Evolutionary conservation across 2,113 vertebrate genomes (phyloP).

Genomic region (Petaurus breviceps): DNA sequence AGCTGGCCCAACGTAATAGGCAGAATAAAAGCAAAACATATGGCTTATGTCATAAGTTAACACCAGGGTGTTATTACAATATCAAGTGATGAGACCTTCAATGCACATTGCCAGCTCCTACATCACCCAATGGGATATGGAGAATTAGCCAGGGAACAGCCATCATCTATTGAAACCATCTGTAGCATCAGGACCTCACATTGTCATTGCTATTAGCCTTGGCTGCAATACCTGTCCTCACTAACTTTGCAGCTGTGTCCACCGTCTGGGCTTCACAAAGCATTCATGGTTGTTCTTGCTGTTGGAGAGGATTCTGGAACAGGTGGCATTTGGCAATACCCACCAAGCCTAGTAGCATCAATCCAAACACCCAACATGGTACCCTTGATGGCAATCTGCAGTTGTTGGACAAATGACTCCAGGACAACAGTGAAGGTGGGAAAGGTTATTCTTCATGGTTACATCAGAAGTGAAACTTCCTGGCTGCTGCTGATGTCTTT

Average conservation of each 20-base stretch:
- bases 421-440: not conserved
- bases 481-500: not conserved
- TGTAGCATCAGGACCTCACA: not conserved
- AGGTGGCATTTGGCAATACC: not conserved
- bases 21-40: slow-evolving; percentile 14
- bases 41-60: not conserved
- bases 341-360: not conserved
- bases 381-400: not conserved
- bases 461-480: not conserved
- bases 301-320: not conserved
- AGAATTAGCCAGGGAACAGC: not conserved
- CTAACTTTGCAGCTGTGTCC: not conserved
- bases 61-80: not conserved
- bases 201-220: not conserved
- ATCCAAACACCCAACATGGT: not conserved
- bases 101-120: not conserved
- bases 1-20: not conserved
- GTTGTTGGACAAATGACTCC: not conserved
- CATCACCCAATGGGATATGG: not conserved
- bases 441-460: not conserved
- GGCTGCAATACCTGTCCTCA: not conserved
- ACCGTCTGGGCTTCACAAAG: not conserved
- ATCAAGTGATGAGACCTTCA: slow-evolving; percentile 15
- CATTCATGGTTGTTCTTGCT: not conserved
- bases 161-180: not conserved